These are phyloP conservation scores for Porites divaricata DNA, from an alignment of 92 coral and sea anemone species.

Conservation along the genomic window DNA sequence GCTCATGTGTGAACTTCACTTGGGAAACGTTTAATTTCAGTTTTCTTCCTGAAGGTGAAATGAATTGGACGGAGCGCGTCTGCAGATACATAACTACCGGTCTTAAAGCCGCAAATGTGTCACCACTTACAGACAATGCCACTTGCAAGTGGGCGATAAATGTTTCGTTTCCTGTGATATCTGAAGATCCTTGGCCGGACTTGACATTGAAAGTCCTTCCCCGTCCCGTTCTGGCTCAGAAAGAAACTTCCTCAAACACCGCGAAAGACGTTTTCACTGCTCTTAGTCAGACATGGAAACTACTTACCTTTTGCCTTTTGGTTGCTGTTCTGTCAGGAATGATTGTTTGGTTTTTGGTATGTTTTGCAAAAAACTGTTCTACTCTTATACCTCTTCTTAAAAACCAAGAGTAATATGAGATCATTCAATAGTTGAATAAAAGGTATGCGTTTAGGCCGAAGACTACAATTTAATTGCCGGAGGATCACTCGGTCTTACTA, in stretches of 20 bases:
- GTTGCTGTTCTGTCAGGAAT: slow-evolving; percentile 13
- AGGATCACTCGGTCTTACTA: no score
- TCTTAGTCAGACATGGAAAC: no score
- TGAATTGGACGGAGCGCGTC: no score
- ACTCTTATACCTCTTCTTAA: not conserved
- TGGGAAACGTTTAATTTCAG: no score
- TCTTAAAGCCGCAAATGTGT: not conserved
- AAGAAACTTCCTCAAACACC: not conserved
- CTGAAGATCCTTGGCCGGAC: not conserved
- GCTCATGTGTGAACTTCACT: no score
- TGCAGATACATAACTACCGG: not conserved
- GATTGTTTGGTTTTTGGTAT: slow-evolving; percentile 15
- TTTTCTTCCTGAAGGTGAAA: no score
- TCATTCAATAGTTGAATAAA: no score
- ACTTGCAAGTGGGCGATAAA: not conserved
- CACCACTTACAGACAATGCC: not conserved
- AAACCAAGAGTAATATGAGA: no score
- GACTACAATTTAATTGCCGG: no score
- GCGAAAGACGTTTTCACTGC: not conserved
- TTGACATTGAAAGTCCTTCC: not conserved
- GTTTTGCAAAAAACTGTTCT: not conserved
- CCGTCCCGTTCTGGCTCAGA: not conserved
- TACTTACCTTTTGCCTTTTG: slow-evolving; percentile 1
- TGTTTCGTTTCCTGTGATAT: not conserved
- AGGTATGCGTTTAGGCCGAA: no score